Evolutionary conservation across 2,113 vertebrate genomes (phyloP).

Genomic region (Semnopithecus entellus): DNA sequence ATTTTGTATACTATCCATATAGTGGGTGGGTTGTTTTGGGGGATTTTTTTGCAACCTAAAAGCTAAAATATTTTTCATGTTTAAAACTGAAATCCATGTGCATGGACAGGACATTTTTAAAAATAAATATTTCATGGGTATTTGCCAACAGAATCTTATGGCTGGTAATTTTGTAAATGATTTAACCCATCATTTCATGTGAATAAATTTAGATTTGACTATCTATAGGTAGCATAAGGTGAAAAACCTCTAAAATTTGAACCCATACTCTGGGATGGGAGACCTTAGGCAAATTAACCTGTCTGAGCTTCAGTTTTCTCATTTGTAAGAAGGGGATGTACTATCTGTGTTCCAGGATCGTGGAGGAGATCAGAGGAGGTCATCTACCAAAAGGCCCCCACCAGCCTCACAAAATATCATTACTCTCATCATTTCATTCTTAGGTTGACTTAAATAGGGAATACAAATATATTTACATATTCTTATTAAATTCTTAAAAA

Average conservation of each 20-base stretch:
- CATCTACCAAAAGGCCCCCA: background rate
- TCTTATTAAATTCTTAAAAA: conserved; percentile 33
- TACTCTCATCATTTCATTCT: background rate
- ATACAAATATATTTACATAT: background rate
- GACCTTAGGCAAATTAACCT: background rate
- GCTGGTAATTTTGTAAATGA: background rate
- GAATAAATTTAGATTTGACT: conserved; percentile 19
- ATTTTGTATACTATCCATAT: background rate
- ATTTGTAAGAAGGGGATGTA: background rate
- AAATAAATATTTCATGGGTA: background rate
- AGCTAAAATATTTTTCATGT: background rate
- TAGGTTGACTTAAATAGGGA: background rate
- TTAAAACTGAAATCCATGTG: conserved; percentile 12
- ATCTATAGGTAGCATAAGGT: background rate
- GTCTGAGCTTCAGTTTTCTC: background rate
- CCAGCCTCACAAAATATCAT: background rate
- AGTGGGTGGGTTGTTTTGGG: too few relatives aligned
- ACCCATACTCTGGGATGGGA: background rate
- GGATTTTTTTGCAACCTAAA: background rate
- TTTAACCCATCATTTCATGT: background rate
- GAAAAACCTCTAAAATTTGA: background rate
- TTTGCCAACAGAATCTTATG: background rate
- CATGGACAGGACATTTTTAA: background rate
- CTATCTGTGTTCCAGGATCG: background rate
- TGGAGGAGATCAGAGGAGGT: background rate